Percentiles rank a stretch among this genome's conserved stretches.
Conservation (phyloP, 1,140 invertebrate species). For the Ridgeia piscesae region DNA sequence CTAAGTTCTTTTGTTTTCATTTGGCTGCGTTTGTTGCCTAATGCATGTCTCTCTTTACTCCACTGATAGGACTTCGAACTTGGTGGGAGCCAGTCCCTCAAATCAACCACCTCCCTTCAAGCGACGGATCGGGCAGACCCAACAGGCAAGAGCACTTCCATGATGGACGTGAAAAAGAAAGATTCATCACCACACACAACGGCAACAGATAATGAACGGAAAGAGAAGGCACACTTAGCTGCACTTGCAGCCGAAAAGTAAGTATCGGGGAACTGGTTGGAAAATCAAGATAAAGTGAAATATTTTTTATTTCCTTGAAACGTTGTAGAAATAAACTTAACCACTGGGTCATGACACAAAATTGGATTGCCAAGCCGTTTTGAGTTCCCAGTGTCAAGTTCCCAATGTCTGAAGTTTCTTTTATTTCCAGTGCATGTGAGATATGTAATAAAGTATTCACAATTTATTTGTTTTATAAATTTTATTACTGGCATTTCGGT, state of each 20-base stretch:
- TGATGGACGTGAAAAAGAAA: conserved; percentile 17
- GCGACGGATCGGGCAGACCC: conserved; percentile 11
- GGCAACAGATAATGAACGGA: conserved; percentile 38
- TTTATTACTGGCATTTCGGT: too few relatives aligned
- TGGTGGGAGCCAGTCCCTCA: conserved; percentile 39
- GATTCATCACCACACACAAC: background rate
- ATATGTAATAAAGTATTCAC: too few relatives aligned
- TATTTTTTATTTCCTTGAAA: too few relatives aligned
- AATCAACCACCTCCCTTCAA: conserved; percentile 41
- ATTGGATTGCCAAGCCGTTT: too few relatives aligned
- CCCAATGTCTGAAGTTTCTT: too few relatives aligned
- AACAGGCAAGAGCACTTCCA: conserved; percentile 21
- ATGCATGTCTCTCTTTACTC: background rate
- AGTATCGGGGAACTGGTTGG: background rate
- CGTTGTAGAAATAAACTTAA: too few relatives aligned
- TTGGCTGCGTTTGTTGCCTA: background rate
- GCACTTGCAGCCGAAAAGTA: conserved; percentile 51
- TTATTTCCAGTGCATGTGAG: too few relatives aligned
- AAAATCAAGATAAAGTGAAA: background rate
- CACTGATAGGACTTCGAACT: conserved; percentile 1
- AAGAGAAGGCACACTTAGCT: conserved; percentile 42
- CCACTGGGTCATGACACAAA: too few relatives aligned
- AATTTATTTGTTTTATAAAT: too few relatives aligned
- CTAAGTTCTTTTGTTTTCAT: background rate
- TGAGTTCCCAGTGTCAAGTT: too few relatives aligned